Percentiles rank a stretch among this genome's conserved stretches.
Conservation (phyloP, 2,797 vertebrate species). For the Microctenopoma stevenorrisi region DNA sequence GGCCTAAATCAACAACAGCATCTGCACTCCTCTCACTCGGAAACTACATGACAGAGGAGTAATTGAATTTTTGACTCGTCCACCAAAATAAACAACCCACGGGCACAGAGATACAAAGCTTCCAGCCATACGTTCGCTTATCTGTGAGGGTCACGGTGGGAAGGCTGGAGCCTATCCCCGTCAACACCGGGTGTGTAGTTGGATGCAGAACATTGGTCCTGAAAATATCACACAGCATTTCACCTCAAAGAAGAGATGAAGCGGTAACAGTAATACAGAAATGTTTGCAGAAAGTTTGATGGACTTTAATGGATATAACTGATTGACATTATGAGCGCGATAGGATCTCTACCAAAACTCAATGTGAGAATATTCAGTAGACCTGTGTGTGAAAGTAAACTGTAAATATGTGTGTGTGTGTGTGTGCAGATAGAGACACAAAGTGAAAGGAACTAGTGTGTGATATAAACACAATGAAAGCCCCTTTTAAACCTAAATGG, state of each 20-base stretch:
- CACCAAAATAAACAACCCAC: constrained; percentile 50
- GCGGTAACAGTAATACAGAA: background rate
- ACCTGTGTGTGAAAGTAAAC: no score
- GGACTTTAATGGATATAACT: no score
- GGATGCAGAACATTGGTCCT: constrained; percentile 1
- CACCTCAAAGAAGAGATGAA: background rate
- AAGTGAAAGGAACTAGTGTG: no score
- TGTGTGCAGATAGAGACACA: background rate
- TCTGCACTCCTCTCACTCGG: constrained; percentile 20
- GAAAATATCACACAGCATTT: constrained; percentile 6
- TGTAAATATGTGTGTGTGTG: no score
- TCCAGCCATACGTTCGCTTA: background rate
- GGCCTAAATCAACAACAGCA: constrained; percentile 6
- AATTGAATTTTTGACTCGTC: constrained; percentile 57
- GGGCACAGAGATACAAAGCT: constrained; percentile 17
- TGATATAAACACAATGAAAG: no score
- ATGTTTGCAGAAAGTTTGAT: background rate
- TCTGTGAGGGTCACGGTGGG: no score
- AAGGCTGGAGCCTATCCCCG: no score
- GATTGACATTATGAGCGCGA: no score
- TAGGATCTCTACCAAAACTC: no score
- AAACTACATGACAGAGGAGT: constrained; percentile 55
- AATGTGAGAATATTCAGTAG: no score
- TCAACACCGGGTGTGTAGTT: no score
- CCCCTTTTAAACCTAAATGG: no score